A percentile compares a stretch with the other conserved stretches of the same genome.
These are phyloP conservation scores for Andricus quercusramuli DNA, from an alignment of 2,888 invertebrate genomes.

Conservation along the genomic window DNA sequence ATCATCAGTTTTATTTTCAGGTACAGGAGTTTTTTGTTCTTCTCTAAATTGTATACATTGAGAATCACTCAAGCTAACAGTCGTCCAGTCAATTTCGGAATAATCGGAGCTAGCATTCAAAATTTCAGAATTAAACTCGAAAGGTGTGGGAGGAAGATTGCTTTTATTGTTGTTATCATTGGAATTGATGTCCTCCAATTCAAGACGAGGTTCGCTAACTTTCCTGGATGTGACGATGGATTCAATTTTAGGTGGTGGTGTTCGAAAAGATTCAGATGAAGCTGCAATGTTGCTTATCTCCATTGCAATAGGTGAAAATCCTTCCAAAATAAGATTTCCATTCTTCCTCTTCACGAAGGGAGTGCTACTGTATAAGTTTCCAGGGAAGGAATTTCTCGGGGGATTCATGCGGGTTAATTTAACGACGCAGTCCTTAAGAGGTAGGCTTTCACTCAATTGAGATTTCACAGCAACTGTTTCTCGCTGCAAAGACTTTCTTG, in stretches of 20 bases:
- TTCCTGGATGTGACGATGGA: not conserved
- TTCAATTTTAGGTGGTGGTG: not conserved
- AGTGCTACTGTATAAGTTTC: conserved; percentile 18
- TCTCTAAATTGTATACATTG: not conserved
- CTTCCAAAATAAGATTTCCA: not conserved
- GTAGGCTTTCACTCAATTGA: not conserved
- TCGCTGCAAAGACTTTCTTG: not conserved
- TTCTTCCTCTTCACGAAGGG: conserved; percentile 4
- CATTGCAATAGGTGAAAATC: not conserved
- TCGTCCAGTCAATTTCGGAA: conserved; percentile 21
- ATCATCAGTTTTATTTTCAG: not conserved
- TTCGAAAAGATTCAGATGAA: not conserved
- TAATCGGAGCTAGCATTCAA: conserved; percentile 17
- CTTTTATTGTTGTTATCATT: not conserved
- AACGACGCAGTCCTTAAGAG: conserved; percentile 6
- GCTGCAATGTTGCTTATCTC: not conserved
- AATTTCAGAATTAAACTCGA: not conserved
- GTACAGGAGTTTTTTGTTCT: not conserved
- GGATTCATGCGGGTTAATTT: not conserved
- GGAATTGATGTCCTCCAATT: not conserved
- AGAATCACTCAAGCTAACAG: conserved; percentile 6
- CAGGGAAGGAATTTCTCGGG: not conserved
- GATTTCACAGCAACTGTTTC: not conserved
- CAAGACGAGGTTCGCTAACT: not conserved
- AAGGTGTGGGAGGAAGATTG: not conserved